Percentiles rank a stretch among this genome's conserved stretches.
phyloP scores from a whole-genome alignment of 2,888 invertebrate genomes.

The Luperina testacea region DNA sequence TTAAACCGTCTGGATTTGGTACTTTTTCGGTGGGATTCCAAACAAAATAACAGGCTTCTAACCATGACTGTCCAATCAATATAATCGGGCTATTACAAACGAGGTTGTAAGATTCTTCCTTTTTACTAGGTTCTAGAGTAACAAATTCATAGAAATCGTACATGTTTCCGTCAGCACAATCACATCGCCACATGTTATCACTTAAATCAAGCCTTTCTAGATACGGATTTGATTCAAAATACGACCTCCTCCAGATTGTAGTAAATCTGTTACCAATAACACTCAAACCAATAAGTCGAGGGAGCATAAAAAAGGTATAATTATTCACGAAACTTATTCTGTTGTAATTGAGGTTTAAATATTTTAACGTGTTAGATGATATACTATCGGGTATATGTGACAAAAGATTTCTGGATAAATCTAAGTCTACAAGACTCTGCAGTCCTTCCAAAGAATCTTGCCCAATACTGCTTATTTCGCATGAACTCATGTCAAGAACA shows the following conservation, averaged over 20 bases:
- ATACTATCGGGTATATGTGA: constrained; percentile 91
- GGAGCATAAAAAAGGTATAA: constrained; percentile 91
- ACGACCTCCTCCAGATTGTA: constrained; percentile 89
- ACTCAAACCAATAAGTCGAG: constrained; percentile 90
- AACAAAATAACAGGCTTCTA: constrained; percentile 91
- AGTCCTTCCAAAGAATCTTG: constrained; percentile 90
- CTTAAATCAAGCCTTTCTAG: constrained; percentile 91
- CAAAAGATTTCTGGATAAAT: constrained; percentile 92
- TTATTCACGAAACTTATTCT: constrained; percentile 91
- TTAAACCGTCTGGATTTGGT: constrained; percentile 86
- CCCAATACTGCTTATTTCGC: constrained; percentile 91
- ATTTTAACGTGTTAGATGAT: constrained; percentile 90
- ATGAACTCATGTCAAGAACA: constrained; percentile 91
- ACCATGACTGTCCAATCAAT: constrained; percentile 92
- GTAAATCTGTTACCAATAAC: constrained; percentile 93
- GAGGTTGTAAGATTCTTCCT: constrained; percentile 86
- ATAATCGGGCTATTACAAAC: constrained; percentile 92
- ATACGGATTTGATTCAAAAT: constrained; percentile 91
- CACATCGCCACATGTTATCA: constrained; percentile 95
- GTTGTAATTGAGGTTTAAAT: constrained; percentile 91
- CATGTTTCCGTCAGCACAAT: constrained; percentile 91
- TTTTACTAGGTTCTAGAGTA: constrained; percentile 89
- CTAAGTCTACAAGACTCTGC: constrained; percentile 90
- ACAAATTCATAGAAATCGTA: constrained; percentile 91
- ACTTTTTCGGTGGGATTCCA: constrained; percentile 89